These are phyloP conservation scores for Epizoanthus fatuus DNA, from an alignment of 92 coral and sea anemone species.

Conservation along the genomic window DNA sequence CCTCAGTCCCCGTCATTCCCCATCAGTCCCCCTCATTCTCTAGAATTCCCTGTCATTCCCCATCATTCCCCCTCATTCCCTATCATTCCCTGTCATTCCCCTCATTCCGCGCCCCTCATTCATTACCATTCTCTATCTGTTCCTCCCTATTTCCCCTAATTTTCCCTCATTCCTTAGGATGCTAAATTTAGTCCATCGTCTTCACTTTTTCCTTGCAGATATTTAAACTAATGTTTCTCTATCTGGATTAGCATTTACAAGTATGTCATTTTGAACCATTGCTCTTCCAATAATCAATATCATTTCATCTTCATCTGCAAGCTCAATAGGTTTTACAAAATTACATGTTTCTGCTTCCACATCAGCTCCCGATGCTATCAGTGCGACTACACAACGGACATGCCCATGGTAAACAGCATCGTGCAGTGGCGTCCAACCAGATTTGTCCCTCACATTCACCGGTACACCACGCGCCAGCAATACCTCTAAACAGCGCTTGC, in stretches of 20 bases:
- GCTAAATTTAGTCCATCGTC: too few relatives aligned
- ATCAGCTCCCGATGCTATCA: slow-evolving; percentile 88
- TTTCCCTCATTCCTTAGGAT: too few relatives aligned
- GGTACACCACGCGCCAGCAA: slow-evolving; percentile 77
- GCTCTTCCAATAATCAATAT: slow-evolving; percentile 85
- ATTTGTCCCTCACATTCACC: slow-evolving; percentile 79
- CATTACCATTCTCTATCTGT: too few relatives aligned
- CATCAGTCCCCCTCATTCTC: too few relatives aligned
- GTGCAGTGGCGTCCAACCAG: slow-evolving; percentile 97
- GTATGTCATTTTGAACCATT: slow-evolving; percentile 62
- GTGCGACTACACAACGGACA: slow-evolving; percentile 85
- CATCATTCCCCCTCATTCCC: too few relatives aligned
- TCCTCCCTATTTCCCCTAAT: too few relatives aligned
- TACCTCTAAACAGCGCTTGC: slow-evolving; percentile 79
- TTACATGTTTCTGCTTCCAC: slow-evolving; percentile 83
- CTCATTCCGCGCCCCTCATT: too few relatives aligned
- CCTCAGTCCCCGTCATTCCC: too few relatives aligned
- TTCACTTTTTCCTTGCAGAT: background rate
- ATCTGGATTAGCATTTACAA: background rate
- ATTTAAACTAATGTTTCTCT: slow-evolving; percentile 7
- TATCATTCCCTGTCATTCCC: too few relatives aligned
- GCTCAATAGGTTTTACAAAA: slow-evolving; percentile 81
- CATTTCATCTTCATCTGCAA: slow-evolving; percentile 90
- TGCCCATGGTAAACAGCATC: slow-evolving; percentile 90
- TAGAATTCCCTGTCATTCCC: too few relatives aligned